phyloP scores from a whole-genome alignment of 1,140 invertebrate genomes.

The Drepana arcuata region DNA sequence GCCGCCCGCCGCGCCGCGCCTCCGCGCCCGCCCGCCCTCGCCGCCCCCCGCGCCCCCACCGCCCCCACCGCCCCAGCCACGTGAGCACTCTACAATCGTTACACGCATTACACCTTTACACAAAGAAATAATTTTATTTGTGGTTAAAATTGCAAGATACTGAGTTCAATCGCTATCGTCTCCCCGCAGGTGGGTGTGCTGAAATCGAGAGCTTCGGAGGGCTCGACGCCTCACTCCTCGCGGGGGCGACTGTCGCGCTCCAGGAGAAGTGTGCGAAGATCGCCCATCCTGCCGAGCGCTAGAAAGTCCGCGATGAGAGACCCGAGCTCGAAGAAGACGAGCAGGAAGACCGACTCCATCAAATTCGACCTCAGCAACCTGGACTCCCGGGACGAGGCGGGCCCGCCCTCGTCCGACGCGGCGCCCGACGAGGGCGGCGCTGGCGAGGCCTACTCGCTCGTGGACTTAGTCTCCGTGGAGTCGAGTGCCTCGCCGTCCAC shows the following conservation, averaged over 20 bases:
- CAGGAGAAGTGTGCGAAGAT: conserved; percentile 9
- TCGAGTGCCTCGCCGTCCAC: conserved; percentile 22
- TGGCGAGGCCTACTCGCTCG: conserved; percentile 48
- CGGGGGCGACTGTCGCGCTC: conserved; percentile 10
- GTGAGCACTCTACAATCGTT: no score
- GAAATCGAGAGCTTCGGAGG: conserved; percentile 23
- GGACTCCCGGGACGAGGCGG: conserved; percentile 15
- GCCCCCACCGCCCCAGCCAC: no score
- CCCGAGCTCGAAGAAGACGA: conserved; percentile 19
- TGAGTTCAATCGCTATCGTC: no score
- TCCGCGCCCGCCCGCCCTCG: no score
- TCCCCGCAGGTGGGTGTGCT: no score
- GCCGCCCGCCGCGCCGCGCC: conserved; percentile 40
- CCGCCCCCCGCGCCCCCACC: no score
- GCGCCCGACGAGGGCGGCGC: no score
- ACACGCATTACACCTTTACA: no score
- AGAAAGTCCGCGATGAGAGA: conserved; percentile 49
- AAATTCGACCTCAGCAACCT: conserved; percentile 56
- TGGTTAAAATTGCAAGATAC: no score
- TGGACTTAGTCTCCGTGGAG: conserved; percentile 45
- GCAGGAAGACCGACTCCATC: conserved; percentile 46
- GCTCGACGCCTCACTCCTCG: no score
- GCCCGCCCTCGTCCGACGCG: conserved; percentile 21
- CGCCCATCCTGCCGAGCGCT: conserved; percentile 20
- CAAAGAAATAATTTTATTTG: no score